Base-by-base conservation (phyloP, 2,113 vertebrate species). In the Corynorhinus townsendii region DNA sequence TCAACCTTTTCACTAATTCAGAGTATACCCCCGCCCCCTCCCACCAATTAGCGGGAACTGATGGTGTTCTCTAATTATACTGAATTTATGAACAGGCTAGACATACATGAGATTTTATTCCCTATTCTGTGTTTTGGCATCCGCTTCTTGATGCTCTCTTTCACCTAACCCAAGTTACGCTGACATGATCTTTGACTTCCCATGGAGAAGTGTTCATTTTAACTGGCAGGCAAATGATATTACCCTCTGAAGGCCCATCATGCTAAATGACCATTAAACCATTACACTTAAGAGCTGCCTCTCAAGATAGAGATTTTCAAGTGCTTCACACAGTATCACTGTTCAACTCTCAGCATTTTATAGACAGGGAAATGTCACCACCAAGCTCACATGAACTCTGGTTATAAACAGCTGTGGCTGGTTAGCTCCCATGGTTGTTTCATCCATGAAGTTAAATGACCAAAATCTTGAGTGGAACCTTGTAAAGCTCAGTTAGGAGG, bases 191-290 rank as follows among this genome's bases (percentile, higher is more conserved):
- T 95, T 88, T 93, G 95, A 94, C 90, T 89, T 94, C 93, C 93
- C 88, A 95, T 1, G 0, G 82, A 95, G 95, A 97, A 96, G 82
- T 47, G 73, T 75, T 92, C 95, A 93, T 95, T 95, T 93, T 95
- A 92, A 97, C 92, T 96, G 93, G 88, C 96, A 96, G 85, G 92
- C 94, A 97, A 86, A 97, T 79, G 82, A 94, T 92, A 96, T 88
- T 90, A 80, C 79, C 89, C 97, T 96, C 95, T 3, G 38, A 96
- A 94, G 95, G 62, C 90, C 93, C 73, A 97, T 95, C 86, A 88
- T 45, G 92, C 88, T 97, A 95, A 96, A 91, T 97, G 97, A 97
- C 93, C 92, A 93, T 93, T 96, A 97, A 95, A 89, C 85, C 90
- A 90, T 94, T 93, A 87, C 77, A 79, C 90, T 89, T 93, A 95